Conservation (phyloP, 2,797 vertebrate species). For the Liparis tanakae region DNA sequence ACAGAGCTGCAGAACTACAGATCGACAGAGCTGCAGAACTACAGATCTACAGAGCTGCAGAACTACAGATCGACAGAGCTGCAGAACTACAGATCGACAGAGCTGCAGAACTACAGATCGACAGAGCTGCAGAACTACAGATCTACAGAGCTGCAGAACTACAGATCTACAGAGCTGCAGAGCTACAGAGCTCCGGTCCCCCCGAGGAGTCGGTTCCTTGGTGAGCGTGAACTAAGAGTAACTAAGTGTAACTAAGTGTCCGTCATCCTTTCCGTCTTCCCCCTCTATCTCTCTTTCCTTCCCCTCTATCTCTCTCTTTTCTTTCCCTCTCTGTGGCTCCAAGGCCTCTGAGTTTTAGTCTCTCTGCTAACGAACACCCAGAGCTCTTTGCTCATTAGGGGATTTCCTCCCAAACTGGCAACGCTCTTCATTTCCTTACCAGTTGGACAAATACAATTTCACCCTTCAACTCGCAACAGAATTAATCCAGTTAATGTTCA, state of each 20-base stretch:
- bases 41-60: no score
- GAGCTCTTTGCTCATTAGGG: constrained; percentile 69
- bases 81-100: no score
- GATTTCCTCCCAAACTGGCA: constrained; percentile 72
- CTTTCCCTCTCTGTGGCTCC: constrained; percentile 48
- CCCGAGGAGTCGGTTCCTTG: no score
- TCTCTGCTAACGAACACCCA: constrained; percentile 72
- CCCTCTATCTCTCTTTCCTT: constrained; percentile 11
- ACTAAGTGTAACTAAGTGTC: constrained; percentile 52
- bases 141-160: no score
- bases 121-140: no score
- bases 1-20: no score
- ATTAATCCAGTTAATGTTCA: constrained; percentile 83
- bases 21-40: no score
- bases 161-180: no score
- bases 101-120: background rate
- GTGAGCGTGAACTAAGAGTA: no score
- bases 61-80: no score
- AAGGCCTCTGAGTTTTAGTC: constrained; percentile 63
- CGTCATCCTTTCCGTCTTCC: constrained; percentile 20
- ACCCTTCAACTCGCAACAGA: constrained; percentile 67
- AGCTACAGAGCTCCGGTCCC: constrained; percentile 4
- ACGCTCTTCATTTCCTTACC: constrained; percentile 67
- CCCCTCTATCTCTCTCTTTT: constrained; percentile 17
- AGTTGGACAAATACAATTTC: constrained; percentile 76